Evolutionary conservation across 2,113 vertebrate genomes (phyloP).

Genomic region (Clarias magur): DNA sequence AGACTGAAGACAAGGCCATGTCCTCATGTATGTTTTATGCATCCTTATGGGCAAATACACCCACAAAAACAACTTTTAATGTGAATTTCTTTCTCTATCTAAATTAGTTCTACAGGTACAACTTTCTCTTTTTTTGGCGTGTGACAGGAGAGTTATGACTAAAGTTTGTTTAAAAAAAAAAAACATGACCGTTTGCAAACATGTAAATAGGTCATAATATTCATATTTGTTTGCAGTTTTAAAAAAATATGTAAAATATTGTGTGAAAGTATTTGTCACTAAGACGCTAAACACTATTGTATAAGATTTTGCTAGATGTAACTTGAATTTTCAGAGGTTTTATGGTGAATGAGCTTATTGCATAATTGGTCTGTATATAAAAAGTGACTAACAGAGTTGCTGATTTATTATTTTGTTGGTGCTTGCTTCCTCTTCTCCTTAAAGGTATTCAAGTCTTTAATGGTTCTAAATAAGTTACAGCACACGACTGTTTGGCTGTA

Average conservation of each 20-base stretch:
- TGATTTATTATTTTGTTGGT: constrained; percentile 41
- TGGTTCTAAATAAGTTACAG: constrained; percentile 24
- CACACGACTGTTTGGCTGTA: constrained; percentile 11
- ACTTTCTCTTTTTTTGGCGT: background rate
- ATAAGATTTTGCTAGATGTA: constrained; percentile 35
- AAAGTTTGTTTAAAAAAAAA: background rate
- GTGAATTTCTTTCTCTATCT: constrained; percentile 44
- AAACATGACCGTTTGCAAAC: constrained; percentile 18
- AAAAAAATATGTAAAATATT: constrained; percentile 25
- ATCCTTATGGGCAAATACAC: constrained; percentile 20
- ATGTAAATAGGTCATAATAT: constrained; percentile 42
- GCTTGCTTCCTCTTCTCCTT: constrained; percentile 28
- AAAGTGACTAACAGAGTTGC: background rate
- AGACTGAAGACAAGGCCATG: constrained; percentile 57
- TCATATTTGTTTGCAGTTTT: constrained; percentile 24
- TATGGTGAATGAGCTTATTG: constrained; percentile 11
- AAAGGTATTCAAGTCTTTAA: constrained; percentile 22
- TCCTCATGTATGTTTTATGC: constrained; percentile 60
- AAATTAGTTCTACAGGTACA: constrained; percentile 37
- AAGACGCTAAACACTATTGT: constrained; percentile 38
- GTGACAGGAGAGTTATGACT: background rate
- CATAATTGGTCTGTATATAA: constrained; percentile 35
- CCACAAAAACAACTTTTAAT: constrained; percentile 23
- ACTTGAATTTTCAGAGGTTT: constrained; percentile 34
- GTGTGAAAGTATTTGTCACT: constrained; percentile 36